Conservation (phyloP, 2,888 invertebrate genomes). For the Megaustenia siamemsis region DNA sequence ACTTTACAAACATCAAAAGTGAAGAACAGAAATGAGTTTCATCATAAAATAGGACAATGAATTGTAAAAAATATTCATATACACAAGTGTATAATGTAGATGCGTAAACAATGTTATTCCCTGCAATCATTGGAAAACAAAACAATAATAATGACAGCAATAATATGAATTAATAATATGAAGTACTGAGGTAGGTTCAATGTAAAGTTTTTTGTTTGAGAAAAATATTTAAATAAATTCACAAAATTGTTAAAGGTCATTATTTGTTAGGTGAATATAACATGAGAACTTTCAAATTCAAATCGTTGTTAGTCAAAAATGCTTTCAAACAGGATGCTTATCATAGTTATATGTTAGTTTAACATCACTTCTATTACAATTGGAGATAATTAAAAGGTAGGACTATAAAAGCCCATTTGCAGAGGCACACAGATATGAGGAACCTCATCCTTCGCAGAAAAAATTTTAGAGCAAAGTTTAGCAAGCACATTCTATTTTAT, state of each 20-base stretch:
- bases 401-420: too few relatives aligned
- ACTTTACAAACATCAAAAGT: neutral
- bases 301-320: conserved; percentile 1
- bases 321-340: too few relatives aligned
- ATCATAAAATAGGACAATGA: neutral
- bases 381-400: too few relatives aligned
- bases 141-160: neutral
- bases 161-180: conserved; percentile 33
- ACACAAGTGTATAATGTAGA: conserved; percentile 9
- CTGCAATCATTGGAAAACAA: conserved; percentile 3
- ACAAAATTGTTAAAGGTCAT: neutral
- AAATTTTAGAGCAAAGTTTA: too few relatives aligned
- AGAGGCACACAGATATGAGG: too few relatives aligned
- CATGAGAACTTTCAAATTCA: neutral
- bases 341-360: too few relatives aligned
- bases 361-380: too few relatives aligned
- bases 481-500: too few relatives aligned
- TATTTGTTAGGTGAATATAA: neutral
- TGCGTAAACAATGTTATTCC: neutral
- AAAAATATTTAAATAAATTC: neutral
- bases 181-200: conserved; percentile 30
- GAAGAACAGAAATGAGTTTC: neutral
- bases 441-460: too few relatives aligned
- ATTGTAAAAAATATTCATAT: neutral
- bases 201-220: neutral